Evolutionary conservation across 2,888 invertebrate genomes (phyloP).

Genomic region (Xestia c-nigrum): DNA sequence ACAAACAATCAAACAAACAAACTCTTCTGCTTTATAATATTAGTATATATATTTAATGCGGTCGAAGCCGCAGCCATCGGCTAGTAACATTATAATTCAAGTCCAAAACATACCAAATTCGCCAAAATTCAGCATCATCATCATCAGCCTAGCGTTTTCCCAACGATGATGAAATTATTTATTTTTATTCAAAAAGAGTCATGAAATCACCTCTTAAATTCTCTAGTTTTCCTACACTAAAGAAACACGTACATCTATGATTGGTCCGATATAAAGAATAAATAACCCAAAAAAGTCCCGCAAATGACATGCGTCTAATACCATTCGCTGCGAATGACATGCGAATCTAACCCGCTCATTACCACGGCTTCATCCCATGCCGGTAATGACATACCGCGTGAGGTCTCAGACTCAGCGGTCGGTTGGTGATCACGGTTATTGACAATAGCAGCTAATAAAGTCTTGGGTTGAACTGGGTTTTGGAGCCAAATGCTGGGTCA

Average conservation of each 20-base stretch:
- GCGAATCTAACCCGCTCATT: slow-evolving; percentile 58
- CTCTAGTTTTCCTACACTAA: background rate
- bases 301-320: background rate
- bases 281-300: slow-evolving; percentile 17
- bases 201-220: background rate
- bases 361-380: slow-evolving; percentile 36
- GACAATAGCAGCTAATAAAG: slow-evolving; percentile 44
- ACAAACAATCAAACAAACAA: too few species aligned
- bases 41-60: too few species aligned
- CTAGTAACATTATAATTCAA: too few species aligned
- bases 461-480: slow-evolving; percentile 30
- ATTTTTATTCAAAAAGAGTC: background rate
- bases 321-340: slow-evolving; percentile 39
- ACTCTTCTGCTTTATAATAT: too few species aligned
- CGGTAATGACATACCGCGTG: slow-evolving; percentile 35
- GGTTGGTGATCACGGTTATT: slow-evolving; percentile 36
- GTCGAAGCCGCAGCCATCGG: too few species aligned
- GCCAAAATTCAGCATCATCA: too few species aligned
- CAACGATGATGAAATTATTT: background rate
- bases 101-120: too few species aligned
- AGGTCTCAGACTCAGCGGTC: slow-evolving; percentile 44
- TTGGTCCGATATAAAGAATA: background rate
- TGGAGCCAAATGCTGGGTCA: slow-evolving; percentile 12
- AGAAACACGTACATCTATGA: background rate
- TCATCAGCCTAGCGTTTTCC: too few species aligned